These are phyloP conservation scores for Psix sp. DNA, from an alignment of 1,140 invertebrate genomes.

Conservation along the genomic window DNA sequence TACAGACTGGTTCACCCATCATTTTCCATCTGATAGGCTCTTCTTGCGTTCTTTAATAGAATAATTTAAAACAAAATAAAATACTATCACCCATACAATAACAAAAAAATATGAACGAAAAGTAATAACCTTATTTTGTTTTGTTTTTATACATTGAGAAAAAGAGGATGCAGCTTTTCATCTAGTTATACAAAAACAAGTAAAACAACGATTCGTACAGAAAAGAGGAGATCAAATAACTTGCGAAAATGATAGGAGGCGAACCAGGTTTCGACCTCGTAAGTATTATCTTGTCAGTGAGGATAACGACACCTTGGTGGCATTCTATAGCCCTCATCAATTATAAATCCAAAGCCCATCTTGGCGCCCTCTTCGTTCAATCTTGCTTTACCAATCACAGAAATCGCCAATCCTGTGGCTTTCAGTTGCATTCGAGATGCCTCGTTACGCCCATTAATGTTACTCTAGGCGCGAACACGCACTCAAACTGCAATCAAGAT, in stretches of 20 bases:
- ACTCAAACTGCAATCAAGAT: slow-evolving; percentile 29
- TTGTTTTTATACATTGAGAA: not conserved
- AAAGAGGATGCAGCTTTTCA: too few relatives aligned
- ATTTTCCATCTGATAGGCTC: too few relatives aligned
- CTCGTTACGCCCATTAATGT: slow-evolving; percentile 65
- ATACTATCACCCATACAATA: too few relatives aligned
- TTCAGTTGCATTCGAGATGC: slow-evolving; percentile 67
- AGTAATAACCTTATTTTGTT: too few relatives aligned
- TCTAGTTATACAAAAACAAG: slow-evolving; percentile 58
- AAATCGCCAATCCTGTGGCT: slow-evolving; percentile 65
- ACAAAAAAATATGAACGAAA: too few relatives aligned
- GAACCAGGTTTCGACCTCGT: slow-evolving; percentile 63
- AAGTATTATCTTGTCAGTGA: slow-evolving; percentile 73
- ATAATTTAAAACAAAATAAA: too few relatives aligned
- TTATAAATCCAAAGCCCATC: slow-evolving; percentile 69
- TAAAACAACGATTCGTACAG: slow-evolving; percentile 57
- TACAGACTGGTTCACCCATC: too few relatives aligned
- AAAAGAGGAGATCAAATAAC: slow-evolving; percentile 48
- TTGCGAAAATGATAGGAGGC: slow-evolving; percentile 49
- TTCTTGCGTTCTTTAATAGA: too few relatives aligned
- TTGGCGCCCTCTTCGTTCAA: slow-evolving; percentile 40
- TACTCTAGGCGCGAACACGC: slow-evolving; percentile 17
- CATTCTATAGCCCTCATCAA: slow-evolving; percentile 73
- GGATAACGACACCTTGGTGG: slow-evolving; percentile 73
- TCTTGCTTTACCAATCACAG: slow-evolving; percentile 66